phyloP scores from a whole-genome alignment of 2,797 vertebrate genomes.

The Australoheros facetus region DNA sequence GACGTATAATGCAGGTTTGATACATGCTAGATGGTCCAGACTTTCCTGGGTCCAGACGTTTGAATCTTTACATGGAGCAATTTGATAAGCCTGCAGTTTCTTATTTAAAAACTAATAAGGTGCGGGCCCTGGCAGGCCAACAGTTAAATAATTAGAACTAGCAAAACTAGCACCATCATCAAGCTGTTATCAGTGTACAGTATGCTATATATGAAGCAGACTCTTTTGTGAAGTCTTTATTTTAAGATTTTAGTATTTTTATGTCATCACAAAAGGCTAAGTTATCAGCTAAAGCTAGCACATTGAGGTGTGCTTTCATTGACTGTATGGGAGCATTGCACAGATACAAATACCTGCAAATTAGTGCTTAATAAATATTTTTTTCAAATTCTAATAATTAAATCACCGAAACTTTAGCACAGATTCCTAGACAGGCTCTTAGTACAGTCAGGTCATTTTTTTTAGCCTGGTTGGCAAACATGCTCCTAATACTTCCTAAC shows the following conservation, averaged over 20 bases:
- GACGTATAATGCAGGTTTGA: conserved; percentile 31
- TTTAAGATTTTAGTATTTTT: not conserved
- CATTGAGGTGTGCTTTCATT: not conserved
- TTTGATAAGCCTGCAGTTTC: not conserved
- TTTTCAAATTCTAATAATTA: not conserved
- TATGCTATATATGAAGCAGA: not conserved
- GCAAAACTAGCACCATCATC: not conserved
- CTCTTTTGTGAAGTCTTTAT: not conserved
- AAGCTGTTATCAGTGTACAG: not conserved
- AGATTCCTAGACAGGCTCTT: not conserved
- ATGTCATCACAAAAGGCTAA: not conserved
- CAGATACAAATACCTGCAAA: not conserved
- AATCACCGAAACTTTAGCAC: not conserved
- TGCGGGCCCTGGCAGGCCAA: not conserved
- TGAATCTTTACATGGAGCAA: not conserved
- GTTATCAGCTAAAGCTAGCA: not conserved
- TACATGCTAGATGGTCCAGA: not conserved
- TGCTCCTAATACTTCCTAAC: not conserved
- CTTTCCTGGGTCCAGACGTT: not conserved
- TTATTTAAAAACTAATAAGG: not conserved
- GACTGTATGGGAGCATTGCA: not conserved
- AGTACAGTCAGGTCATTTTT: not conserved
- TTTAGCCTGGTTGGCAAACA: not conserved
- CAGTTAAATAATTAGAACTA: not conserved
- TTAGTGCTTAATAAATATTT: not conserved